Percentiles rank a stretch among this genome's conserved stretches.
phyloP scores from a whole-genome alignment of 2,797 vertebrate genomes.

The Heliangelus exortis region DNA sequence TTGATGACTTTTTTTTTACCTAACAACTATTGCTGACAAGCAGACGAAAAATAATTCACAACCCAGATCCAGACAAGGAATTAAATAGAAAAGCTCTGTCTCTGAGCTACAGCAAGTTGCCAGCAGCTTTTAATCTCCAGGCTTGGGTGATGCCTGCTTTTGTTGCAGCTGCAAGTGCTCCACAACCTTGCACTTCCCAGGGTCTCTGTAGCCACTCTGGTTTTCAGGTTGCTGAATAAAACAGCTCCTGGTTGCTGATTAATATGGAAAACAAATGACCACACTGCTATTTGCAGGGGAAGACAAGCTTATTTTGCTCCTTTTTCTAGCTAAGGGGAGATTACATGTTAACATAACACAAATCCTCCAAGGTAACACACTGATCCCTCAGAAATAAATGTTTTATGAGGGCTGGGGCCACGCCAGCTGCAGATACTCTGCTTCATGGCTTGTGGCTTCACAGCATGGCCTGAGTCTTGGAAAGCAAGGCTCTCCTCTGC shows the following conservation, averaged over 20 bases:
- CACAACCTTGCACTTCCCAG: neutral
- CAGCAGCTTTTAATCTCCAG: neutral
- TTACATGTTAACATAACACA: neutral
- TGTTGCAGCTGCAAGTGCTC: neutral
- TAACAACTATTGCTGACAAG: neutral
- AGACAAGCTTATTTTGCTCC: neutral
- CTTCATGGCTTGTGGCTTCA: neutral
- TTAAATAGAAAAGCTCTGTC: neutral
- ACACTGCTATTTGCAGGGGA: neutral
- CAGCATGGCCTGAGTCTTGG: fast-evolving
- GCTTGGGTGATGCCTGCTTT: neutral
- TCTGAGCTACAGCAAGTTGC: neutral
- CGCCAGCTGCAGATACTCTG: neutral
- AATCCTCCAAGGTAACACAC: neutral
- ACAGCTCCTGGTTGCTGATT: neutral
- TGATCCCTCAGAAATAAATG: neutral
- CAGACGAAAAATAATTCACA: neutral
- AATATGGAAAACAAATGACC: neutral
- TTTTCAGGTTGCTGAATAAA: neutral
- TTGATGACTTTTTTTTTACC: neutral
- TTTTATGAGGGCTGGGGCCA: neutral
- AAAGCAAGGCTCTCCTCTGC: neutral
- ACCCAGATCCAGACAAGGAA: neutral
- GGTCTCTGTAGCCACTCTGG: neutral
- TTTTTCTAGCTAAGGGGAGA: neutral